Percentiles rank a stretch among this genome's conserved stretches.
These are phyloP conservation scores for Littorina saxatilis DNA, from an alignment of 1,140 invertebrate genomes.

Conservation along the genomic window DNA sequence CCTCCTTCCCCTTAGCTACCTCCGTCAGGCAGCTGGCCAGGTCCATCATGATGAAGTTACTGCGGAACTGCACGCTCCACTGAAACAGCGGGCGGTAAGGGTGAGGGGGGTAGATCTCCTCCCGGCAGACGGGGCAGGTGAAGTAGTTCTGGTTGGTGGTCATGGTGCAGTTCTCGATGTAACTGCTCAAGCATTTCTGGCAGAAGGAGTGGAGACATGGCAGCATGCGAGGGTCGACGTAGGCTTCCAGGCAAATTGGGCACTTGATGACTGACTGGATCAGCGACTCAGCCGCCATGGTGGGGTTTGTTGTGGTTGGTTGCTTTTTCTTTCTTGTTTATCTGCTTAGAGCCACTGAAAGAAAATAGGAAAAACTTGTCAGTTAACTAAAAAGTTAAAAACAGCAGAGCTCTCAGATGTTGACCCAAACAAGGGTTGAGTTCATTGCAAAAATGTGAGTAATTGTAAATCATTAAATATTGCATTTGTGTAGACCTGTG, in stretches of 20 bases:
- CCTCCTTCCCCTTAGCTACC: slow-evolving; percentile 9
- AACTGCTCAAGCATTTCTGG: slow-evolving; percentile 24
- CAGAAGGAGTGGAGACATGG: slow-evolving; percentile 37
- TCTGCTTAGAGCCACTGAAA: no score
- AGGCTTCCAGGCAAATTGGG: slow-evolving; percentile 32
- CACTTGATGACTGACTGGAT: slow-evolving; percentile 38
- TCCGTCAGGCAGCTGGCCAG: slow-evolving; percentile 41
- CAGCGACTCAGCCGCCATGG: slow-evolving; percentile 32
- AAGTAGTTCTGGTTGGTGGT: slow-evolving; percentile 28
- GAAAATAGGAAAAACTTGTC: no score
- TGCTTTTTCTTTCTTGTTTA: neutral
- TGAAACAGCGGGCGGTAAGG: slow-evolving; percentile 34
- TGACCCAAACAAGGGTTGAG: no score
- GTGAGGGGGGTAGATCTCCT: slow-evolving; percentile 46
- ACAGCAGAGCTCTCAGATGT: no score
- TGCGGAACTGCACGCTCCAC: slow-evolving; percentile 52
- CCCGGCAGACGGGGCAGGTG: slow-evolving; percentile 53
- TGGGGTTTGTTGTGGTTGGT: neutral
- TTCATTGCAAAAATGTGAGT: no score
- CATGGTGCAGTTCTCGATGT: slow-evolving; percentile 29
- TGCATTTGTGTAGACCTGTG: no score
- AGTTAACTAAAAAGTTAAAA: no score
- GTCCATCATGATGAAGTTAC: slow-evolving; percentile 57
- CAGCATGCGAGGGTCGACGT: slow-evolving; percentile 31
- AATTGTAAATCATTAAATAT: no score